A percentile compares a stretch with the other conserved stretches of the same genome.
Evolutionary conservation across 2,888 invertebrate genomes (phyloP).

Genomic region (Drosophila paranaensis): DNA sequence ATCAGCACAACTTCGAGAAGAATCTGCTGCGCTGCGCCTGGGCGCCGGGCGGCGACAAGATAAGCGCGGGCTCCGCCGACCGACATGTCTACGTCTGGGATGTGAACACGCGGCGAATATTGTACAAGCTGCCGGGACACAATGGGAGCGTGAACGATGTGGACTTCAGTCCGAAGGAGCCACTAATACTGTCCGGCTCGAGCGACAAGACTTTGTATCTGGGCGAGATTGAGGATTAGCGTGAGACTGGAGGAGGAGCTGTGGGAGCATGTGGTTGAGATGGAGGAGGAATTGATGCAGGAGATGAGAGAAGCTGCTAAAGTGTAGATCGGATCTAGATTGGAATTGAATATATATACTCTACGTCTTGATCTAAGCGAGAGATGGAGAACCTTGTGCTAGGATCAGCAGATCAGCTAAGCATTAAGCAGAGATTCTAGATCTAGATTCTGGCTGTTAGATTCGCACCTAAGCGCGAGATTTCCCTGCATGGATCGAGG

Average conservation of each 20-base stretch:
- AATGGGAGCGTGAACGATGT: slow-evolving; percentile 98
- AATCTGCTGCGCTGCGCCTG: slow-evolving; percentile 97
- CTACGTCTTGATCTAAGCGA: no score
- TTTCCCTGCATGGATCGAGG: no score
- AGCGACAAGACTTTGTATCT: slow-evolving; percentile 98
- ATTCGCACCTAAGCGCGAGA: no score
- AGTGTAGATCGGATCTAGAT: no score
- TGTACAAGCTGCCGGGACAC: slow-evolving; percentile 99
- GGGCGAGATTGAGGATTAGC: slow-evolving; percentile 93
- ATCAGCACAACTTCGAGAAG: slow-evolving; percentile 99
- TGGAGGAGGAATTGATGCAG: not conserved
- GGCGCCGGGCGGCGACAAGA: slow-evolving; percentile 96
- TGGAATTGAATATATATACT: no score
- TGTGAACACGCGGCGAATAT: slow-evolving; percentile 94
- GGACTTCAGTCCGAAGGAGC: slow-evolving; percentile 97
- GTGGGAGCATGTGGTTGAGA: not conserved
- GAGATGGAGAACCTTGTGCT: no score
- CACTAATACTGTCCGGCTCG: slow-evolving; percentile 96
- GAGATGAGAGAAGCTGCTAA: no score
- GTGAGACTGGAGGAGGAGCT: not conserved
- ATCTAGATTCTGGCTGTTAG: no score
- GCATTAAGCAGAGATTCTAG: no score
- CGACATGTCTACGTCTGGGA: slow-evolving; percentile 99
- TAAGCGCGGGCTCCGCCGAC: slow-evolving; percentile 95
- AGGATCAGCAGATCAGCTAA: no score